Evolutionary conservation across 2,797 vertebrate species (phyloP), one percentile per base, ranked within the genome.

Genomic region (Trachops cirrhosus): DNA sequence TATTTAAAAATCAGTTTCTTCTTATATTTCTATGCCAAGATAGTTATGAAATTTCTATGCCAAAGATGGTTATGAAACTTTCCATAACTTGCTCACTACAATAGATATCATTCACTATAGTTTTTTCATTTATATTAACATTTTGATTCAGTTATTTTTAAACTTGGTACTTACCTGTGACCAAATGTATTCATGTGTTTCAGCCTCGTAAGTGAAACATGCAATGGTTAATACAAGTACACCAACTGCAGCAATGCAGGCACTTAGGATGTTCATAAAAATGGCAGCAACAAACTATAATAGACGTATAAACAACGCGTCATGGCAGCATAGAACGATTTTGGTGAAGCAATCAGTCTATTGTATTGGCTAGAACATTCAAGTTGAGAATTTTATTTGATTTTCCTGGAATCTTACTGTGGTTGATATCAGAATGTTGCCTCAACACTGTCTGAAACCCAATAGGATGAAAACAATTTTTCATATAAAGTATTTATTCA

Each of bases 151-250:
- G 48, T 89, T 83, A 44, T 70, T 46, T 48, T 73, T 92, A 89
- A 95, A 88, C 57, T 50, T 80, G n/a, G 14, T 94, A 96, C 95
- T 96, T 89, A 97, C 97, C 9, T 96, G 78, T 94, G 86, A 78
- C 97, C 96, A 97, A 64, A 22, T 2, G 19, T 94, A 94, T 2
- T 62, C 5, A 21, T 2, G 0, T 75, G 5, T 29, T 14, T 24
- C 3, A 41, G 19, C 5, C 41, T 80, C 39, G 70, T 87, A 96
- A 18, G 7, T 5, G 64, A 54, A 8, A 75, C 89, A 82, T 1
- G 44, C 68, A 64, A 48, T 0, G 6, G 1, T 18, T 62, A 94
- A 15, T 34, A 95, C 0, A 14, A 78, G 0, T 22, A 37, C 1
- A 16, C 96, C 97, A 70, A 39, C 0, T 19, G 14, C 0, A 70